Conservation (phyloP, 2,113 vertebrate species). For the Piliocolobus tephrosceles region DNA sequence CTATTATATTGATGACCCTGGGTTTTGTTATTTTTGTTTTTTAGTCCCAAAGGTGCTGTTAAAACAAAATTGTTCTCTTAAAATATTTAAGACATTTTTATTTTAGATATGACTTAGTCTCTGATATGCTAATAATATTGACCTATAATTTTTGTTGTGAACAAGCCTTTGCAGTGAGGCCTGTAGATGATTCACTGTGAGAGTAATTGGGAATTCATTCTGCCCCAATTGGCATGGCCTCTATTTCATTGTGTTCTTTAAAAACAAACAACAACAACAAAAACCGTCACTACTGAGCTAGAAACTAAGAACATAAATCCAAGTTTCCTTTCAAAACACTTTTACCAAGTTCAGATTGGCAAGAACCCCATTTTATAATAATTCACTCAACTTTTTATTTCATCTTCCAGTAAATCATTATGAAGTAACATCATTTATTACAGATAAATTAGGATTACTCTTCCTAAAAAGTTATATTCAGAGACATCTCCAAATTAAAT, state of each 20-base stretch:
- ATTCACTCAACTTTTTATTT: constrained; percentile 23
- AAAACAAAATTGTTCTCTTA: neutral
- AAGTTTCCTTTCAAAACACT: constrained; percentile 44
- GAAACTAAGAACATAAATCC: constrained; percentile 47
- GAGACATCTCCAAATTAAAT: neutral
- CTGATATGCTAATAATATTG: neutral
- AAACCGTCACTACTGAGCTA: constrained; percentile 11
- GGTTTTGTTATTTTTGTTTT: neutral
- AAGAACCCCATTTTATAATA: constrained; percentile 19
- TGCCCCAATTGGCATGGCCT: neutral
- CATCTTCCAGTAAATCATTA: neutral
- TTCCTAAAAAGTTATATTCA: neutral
- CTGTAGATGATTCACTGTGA: neutral
- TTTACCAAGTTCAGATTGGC: neutral
- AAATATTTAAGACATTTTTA: neutral
- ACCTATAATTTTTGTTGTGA: neutral
- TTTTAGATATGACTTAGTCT: neutral
- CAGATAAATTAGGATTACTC: neutral
- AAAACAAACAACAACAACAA: neutral
- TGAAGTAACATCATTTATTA: neutral
- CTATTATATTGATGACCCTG: neutral
- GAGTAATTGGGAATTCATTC: neutral
- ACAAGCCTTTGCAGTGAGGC: neutral
- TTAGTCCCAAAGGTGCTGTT: neutral
- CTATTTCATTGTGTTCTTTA: constrained; percentile 1